phyloP scores from a whole-genome alignment of 2,888 invertebrate genomes.

The Tenthredo notha region DNA sequence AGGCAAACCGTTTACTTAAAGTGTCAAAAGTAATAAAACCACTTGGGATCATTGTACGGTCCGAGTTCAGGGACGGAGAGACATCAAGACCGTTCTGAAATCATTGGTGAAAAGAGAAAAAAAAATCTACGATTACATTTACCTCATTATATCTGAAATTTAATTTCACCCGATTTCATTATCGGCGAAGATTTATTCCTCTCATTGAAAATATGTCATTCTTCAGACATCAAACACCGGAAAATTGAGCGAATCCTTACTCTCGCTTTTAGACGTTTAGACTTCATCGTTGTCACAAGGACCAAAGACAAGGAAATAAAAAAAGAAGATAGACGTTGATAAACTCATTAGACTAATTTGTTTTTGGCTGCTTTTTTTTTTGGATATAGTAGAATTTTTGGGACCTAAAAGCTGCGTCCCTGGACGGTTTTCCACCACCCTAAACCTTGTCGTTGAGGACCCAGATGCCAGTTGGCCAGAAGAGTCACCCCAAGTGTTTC shows the following conservation, averaged over 20 bases:
- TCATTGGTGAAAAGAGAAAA: too few species aligned
- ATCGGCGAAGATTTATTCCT: not conserved
- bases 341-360: not conserved
- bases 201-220: not conserved
- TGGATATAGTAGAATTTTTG: not conserved
- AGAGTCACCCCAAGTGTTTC: conserved; percentile 32
- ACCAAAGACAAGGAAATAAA: too few species aligned
- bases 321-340: not conserved
- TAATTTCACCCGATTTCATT: not conserved
- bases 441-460: not conserved
- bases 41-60: conserved; percentile 36
- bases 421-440: conserved; percentile 12
- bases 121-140: not conserved
- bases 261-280: not conserved
- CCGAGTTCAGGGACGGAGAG: conserved; percentile 27
- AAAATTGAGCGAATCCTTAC: not conserved
- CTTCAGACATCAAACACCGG: not conserved
- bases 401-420: conserved; percentile 14
- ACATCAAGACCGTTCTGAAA: not conserved
- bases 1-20: conserved; percentile 23
- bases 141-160: too few species aligned
- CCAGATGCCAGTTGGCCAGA: conserved; percentile 28
- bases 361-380: not conserved
- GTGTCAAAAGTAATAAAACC: conserved; percentile 27
- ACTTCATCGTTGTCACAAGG: not conserved